Conservation (phyloP, 37 sponge, comb jelly and placozoan species). For the Beroe ovata region DNA sequence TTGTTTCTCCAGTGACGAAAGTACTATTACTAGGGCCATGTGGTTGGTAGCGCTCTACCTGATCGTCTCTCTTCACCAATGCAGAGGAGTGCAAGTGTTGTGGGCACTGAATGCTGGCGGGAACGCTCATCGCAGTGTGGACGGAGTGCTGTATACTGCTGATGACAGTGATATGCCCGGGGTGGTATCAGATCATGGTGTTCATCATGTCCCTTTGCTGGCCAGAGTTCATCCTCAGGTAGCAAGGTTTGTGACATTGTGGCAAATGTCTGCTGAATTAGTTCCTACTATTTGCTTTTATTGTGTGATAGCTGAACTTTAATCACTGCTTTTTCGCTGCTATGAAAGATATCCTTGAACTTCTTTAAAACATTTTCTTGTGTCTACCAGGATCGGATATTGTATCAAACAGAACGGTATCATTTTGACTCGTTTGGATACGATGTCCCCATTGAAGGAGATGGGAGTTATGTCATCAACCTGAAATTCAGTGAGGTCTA, state of each 20-base stretch:
- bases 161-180: conserved; percentile 25
- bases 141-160: conserved; percentile 20
- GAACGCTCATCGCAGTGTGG: conserved; percentile 26
- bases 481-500: conserved; percentile 93
- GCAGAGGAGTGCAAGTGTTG: neutral
- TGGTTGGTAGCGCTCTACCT: no score
- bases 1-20: no score
- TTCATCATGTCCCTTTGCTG: conserved; percentile 14
- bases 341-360: no score
- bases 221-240: conserved; percentile 66
- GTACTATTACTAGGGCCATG: no score
- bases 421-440: conserved; percentile 78
- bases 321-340: no score
- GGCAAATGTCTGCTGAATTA: no score
- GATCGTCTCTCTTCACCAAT: neutral
- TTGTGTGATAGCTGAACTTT: no score
- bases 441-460: conserved; percentile 72
- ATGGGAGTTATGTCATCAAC: conserved; percentile 85
- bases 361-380: neutral
- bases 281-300: no score
- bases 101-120: conserved; percentile 64
- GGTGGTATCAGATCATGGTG: conserved; percentile 39
- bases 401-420: conserved; percentile 79
- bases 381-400: conserved; percentile 20
- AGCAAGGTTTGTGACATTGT: neutral